phyloP scores from a whole-genome alignment of 37 sponge, comb jelly and placozoan species.

The Theonella swinhoei region DNA sequence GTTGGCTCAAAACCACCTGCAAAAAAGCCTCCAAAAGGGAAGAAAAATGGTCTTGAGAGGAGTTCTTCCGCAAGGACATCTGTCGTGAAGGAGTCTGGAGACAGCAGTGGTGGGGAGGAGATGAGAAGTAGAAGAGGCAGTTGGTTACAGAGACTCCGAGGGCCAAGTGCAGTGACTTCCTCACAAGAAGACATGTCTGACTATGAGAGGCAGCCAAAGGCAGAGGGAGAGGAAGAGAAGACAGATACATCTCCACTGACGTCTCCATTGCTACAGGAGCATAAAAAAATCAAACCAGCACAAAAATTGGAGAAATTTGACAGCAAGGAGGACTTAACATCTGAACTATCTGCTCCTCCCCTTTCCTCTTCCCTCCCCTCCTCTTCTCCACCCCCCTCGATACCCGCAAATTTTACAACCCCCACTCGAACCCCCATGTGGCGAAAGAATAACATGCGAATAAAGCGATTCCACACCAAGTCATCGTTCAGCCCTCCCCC shows the following conservation, averaged over 20 bases:
- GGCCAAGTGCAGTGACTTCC: background rate
- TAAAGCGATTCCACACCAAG: no score
- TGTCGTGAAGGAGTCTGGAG: background rate
- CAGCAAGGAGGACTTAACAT: background rate
- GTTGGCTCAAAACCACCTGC: background rate
- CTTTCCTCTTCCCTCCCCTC: background rate
- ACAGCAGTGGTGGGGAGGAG: background rate
- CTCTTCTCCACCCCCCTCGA: constrained; percentile 11
- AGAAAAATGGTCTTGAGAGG: background rate
- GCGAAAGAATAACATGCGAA: no score
- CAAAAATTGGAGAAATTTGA: constrained; percentile 1
- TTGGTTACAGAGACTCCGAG: background rate
- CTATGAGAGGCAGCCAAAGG: background rate
- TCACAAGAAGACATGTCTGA: background rate
- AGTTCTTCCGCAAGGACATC: background rate
- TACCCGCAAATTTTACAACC: no score
- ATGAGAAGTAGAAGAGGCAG: background rate
- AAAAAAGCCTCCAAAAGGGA: background rate
- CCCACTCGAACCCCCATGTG: no score
- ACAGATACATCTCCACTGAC: background rate
- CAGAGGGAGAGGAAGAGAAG: background rate
- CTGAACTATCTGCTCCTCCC: background rate
- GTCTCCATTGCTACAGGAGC: background rate
- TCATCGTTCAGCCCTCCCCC: no score
- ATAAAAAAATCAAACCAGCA: constrained; percentile 1